These are phyloP conservation scores for Phocoena phocoena DNA, from an alignment of 2,113 vertebrate species.

Conservation along the genomic window DNA sequence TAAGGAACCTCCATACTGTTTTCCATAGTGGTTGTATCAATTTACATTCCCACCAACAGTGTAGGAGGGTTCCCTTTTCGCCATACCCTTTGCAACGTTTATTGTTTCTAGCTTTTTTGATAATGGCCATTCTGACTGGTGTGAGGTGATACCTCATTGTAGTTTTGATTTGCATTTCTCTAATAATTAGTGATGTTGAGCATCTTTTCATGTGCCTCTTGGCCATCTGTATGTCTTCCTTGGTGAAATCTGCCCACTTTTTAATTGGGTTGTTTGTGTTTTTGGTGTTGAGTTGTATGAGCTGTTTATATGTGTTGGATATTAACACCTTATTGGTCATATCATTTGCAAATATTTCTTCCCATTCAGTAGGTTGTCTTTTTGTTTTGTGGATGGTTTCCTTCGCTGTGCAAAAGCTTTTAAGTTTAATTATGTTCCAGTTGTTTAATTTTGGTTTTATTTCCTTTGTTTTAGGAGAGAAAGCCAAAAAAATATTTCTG, in stretches of 20 bases:
- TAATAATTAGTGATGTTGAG: too few relatives aligned
- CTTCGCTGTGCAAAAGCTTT: background rate
- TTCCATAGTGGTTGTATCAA: background rate
- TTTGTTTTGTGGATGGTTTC: background rate
- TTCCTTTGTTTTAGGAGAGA: background rate
- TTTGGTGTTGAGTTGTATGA: too few relatives aligned
- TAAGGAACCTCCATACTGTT: background rate
- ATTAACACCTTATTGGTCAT: too few relatives aligned
- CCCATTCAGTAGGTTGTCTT: background rate
- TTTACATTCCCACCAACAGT: background rate
- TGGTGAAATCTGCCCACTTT: too few relatives aligned
- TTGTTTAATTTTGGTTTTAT: background rate
- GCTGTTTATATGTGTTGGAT: too few relatives aligned
- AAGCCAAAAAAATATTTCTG: background rate
- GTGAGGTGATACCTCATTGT: too few relatives aligned
- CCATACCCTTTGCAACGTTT: background rate
- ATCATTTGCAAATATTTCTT: background rate
- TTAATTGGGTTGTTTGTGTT: too few relatives aligned
- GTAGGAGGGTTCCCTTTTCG: background rate
- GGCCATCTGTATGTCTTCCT: too few relatives aligned
- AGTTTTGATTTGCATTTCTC: too few relatives aligned
- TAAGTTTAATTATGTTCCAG: background rate
- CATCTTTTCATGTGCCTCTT: too few relatives aligned
- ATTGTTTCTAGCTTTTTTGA: background rate
- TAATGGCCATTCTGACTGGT: background rate